These are phyloP conservation scores for Lydus trimaculatus DNA, from an alignment of 2,888 invertebrate genomes.

Conservation along the genomic window DNA sequence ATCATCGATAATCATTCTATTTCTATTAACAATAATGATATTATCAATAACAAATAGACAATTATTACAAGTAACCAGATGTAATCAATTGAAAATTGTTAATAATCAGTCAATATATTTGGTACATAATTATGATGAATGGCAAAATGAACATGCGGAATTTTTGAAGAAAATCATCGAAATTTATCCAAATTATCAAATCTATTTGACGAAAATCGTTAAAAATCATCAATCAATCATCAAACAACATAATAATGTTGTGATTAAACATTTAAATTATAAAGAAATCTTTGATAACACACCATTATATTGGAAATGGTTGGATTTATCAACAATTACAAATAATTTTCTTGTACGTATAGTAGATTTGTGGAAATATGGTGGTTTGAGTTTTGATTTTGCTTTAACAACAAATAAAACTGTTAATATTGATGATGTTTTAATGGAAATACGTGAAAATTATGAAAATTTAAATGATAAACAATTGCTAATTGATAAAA, in stretches of 20 bases:
- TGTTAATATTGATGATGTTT: background rate
- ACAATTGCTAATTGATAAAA: background rate
- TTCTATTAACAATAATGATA: background rate
- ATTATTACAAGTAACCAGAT: background rate
- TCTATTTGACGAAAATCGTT: background rate
- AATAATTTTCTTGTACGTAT: background rate
- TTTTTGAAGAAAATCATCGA: background rate
- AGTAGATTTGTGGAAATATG: background rate
- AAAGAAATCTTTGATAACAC: background rate
- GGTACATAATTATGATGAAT: background rate
- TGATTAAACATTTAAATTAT: background rate
- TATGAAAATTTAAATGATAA: background rate
- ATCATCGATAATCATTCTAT: background rate
- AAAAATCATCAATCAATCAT: background rate
- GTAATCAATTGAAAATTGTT: background rate
- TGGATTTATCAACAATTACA: background rate
- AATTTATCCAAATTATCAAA: background rate
- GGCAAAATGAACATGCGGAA: background rate
- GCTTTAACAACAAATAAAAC: background rate
- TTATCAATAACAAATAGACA: background rate
- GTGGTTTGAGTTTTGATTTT: background rate
- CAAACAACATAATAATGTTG: background rate
- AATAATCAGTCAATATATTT: constrained; percentile 5
- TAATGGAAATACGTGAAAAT: background rate
- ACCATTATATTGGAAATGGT: background rate